Base-by-base conservation (phyloP, 2,113 vertebrate species). In the Cyprinodon brontotheroides region DNA sequence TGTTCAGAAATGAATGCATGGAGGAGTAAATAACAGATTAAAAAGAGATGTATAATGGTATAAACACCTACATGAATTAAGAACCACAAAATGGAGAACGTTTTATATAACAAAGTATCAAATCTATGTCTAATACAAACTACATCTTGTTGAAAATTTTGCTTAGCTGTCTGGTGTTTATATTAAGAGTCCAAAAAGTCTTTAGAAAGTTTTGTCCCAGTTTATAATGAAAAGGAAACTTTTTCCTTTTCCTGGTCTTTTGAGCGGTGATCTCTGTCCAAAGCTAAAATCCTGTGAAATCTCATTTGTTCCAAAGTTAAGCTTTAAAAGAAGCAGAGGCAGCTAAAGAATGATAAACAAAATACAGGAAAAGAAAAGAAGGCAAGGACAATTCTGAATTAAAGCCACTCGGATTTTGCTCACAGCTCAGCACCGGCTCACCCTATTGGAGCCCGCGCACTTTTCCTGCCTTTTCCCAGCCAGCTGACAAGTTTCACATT, bases 311-410 rank as follows among this genome's bases (percentile, higher is more conserved):
- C n/a, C 69, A 50, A 78, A 84, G 45, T 59, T 48, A 81, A 80
- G 48, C 61, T 84, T 83, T 83, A 61, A 88, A 86, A 72, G 62
- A 62, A 64, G 48, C 70, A 80, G 37, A 77, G 59, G 65, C 61
- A 68, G 70, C 57, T 39, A 37, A 65, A 74, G 61, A 82, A 59
- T 29, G 68, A 39, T 67, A 36, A 53, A 36, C 14, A 47, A 48
- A 48, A 48, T 13, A 48, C 11, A 48, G 43, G 11, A 39, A 82
- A 79, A 53, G 50, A 82, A 71, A 57, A 65, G 67, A 77, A 39
- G 61, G 53, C 68, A 82, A 77, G 70, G 80, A 79, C 75, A 75
- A 76, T 69, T 22, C 66, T 74, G 53, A 61, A 29, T 29, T 29
- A 29, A 29, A 29, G 29, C 29, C 29, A 1, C 29, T 29, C 29